These are phyloP conservation scores for Caenorhabditis sinica DNA, from an alignment of 2,888 invertebrate genomes.

Conservation along the genomic window DNA sequence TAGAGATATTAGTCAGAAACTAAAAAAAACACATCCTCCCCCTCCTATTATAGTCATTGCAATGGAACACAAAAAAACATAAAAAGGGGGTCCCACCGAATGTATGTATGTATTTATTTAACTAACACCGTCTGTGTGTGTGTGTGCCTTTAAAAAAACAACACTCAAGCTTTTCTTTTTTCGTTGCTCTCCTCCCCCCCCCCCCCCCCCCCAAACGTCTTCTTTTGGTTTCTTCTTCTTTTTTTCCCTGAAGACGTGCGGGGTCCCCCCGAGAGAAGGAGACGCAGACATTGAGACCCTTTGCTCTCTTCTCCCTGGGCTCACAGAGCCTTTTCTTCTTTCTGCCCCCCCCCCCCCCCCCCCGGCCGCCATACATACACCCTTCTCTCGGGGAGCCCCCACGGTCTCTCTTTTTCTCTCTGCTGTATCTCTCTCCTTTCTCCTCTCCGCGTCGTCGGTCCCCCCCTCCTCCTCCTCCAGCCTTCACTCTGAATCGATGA, in stretches of 20 bases:
- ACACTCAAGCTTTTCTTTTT: slow-evolving; percentile 15
- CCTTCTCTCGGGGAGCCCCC: not conserved
- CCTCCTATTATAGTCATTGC: not conserved
- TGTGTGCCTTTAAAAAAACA: slow-evolving; percentile 10
- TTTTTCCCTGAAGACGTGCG: slow-evolving; percentile 17
- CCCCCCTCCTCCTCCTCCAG: not conserved
- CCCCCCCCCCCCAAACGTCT: slow-evolving; percentile 11
- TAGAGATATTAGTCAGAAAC: no score
- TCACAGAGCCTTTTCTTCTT: not conserved
- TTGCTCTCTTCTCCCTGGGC: not conserved
- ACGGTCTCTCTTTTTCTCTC: slow-evolving; percentile 18
- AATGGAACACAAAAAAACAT: no score
- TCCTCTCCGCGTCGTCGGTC: slow-evolving; percentile 8
- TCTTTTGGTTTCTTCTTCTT: slow-evolving; percentile 6
- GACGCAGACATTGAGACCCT: not conserved
- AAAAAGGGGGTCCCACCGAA: no score
- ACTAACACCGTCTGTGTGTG: slow-evolving; percentile 20
- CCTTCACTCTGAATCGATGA: slow-evolving; percentile 59
- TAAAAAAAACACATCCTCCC: not conserved
- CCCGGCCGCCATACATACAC: not conserved
- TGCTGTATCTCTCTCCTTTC: slow-evolving; percentile 11
- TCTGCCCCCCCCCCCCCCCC: not conserved
- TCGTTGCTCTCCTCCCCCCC: slow-evolving; percentile 26
- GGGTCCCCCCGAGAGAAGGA: not conserved
- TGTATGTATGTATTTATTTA: slow-evolving; percentile 20